These are phyloP conservation scores for Sepioteuthis lessoniana DNA, from an alignment of 2,888 invertebrate genomes.

Conservation along the genomic window DNA sequence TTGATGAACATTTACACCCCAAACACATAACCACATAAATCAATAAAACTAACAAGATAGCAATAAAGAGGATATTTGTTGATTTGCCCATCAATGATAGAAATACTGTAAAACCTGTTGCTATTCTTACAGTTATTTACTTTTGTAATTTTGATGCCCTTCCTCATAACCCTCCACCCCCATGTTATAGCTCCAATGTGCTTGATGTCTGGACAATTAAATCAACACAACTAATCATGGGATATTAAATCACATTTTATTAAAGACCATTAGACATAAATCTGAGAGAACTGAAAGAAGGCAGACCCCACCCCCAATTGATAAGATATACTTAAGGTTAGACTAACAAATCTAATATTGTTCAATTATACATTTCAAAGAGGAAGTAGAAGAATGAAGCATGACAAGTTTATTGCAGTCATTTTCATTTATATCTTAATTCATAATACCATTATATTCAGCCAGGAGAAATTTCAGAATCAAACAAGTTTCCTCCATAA, in stretches of 20 bases:
- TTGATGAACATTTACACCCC: too few species aligned
- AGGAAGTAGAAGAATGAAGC: neutral
- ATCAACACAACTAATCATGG: neutral
- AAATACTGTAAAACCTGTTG: too few species aligned
- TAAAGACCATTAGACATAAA: neutral
- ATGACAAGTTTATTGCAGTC: neutral
- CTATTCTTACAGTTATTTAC: too few species aligned
- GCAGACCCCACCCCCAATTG: neutral
- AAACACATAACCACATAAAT: too few species aligned
- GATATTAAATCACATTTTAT: neutral
- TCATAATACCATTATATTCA: too few species aligned
- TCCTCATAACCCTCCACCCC: too few species aligned
- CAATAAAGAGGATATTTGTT: too few species aligned
- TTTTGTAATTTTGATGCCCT: too few species aligned
- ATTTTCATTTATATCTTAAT: neutral
- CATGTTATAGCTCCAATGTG: too few species aligned
- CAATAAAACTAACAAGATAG: too few species aligned
- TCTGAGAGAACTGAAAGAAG: neutral
- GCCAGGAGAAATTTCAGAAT: neutral
- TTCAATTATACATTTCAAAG: neutral
- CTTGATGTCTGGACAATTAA: neutral
- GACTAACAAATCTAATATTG: neutral
- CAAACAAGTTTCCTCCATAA: neutral
- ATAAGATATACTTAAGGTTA: conserved; percentile 11
- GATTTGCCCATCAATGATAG: too few species aligned